A percentile compares a stretch with the other conserved stretches of the same genome.
phyloP scores from a whole-genome alignment of 1,140 invertebrate species.

The Oreohelix idahoensis region DNA sequence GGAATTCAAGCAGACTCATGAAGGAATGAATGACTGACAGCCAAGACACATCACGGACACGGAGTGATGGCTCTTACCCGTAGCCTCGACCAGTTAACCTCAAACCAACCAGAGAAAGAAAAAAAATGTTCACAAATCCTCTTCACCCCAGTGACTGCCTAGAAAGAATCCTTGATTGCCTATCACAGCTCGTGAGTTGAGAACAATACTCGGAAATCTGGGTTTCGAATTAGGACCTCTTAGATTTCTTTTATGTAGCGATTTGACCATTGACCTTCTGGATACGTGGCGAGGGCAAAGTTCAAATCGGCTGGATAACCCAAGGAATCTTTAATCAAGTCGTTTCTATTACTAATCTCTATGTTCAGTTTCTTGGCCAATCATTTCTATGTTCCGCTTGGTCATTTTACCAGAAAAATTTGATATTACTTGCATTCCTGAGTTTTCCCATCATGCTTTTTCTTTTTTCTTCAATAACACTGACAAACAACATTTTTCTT shows the following conservation, averaged over 20 bases:
- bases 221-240: not conserved
- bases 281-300: not conserved
- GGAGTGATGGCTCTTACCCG: not conserved
- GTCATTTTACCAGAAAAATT: too few species aligned
- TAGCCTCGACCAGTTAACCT: not conserved
- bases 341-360: not conserved
- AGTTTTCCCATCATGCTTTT: too few species aligned
- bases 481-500: too few species aligned
- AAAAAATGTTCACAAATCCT: not conserved
- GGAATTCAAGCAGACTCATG: not conserved
- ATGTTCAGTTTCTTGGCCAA: not conserved
- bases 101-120: not conserved
- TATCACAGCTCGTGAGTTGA: not conserved
- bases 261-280: not conserved
- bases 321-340: not conserved
- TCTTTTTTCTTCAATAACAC: too few species aligned
- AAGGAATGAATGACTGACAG: not conserved
- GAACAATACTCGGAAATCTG: not conserved
- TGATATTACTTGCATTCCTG: too few species aligned
- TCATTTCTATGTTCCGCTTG: too few species aligned
- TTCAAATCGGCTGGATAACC: not conserved
- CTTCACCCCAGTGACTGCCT: not conserved
- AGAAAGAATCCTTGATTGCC: constrained; percentile 4
- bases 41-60: not conserved
- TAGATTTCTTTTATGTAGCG: not conserved